phyloP scores from a whole-genome alignment of 2,888 invertebrate genomes.

The Saturnia japonica region DNA sequence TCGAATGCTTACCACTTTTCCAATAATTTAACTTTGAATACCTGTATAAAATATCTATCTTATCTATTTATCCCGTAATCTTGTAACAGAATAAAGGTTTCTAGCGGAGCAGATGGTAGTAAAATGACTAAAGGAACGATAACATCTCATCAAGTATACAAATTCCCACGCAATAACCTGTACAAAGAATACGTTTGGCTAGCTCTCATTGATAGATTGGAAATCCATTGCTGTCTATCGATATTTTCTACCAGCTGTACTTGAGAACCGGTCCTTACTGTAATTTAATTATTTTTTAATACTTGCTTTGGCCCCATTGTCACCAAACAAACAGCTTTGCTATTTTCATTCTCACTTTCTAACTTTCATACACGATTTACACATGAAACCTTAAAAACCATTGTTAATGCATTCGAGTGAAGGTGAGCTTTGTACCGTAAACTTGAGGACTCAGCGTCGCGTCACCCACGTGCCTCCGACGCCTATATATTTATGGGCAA shows the following conservation, averaged over 20 bases:
- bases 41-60: not conserved
- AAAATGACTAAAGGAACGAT: not conserved
- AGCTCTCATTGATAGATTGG: not conserved
- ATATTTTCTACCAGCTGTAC: too few relatives aligned
- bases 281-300: too few relatives aligned
- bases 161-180: not conserved
- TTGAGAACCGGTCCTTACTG: too few relatives aligned
- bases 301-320: not conserved
- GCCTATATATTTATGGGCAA: conserved; percentile 19
- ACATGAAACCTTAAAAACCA: not conserved
- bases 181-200: not conserved
- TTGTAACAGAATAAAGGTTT: not conserved
- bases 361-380: conserved; percentile 14
- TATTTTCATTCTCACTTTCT: not conserved
- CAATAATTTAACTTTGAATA: not conserved
- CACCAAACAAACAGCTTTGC: not conserved
- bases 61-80: not conserved
- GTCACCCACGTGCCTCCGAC: conserved; percentile 17
- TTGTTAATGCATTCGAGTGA: conserved; percentile 2
- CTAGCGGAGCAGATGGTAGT: not conserved
- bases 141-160: not conserved
- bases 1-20: too few relatives aligned
- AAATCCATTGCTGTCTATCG: not conserved
- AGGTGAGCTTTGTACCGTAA: not conserved
- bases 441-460: not conserved